Conservation (phyloP, 1,140 invertebrate species). For the Leptopilina clavipes region DNA sequence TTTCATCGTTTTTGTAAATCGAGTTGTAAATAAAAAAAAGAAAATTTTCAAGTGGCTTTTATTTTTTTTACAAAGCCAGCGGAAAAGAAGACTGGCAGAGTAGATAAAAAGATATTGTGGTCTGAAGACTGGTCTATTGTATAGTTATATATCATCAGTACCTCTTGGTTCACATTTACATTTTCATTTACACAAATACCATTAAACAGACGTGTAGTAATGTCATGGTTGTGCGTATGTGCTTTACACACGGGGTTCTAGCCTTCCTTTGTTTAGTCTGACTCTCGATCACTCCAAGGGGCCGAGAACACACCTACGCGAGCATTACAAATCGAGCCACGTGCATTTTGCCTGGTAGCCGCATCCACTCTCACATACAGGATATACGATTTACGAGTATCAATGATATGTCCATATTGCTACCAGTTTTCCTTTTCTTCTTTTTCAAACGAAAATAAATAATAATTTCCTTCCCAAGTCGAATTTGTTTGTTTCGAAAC, state of each 20-base stretch:
- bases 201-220: not conserved
- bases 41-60: too few species aligned
- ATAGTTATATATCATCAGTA: not conserved
- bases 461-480: too few species aligned
- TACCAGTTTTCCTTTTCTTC: not conserved
- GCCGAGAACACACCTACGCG: constrained; percentile 22
- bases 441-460: too few species aligned
- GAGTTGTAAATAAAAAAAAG: too few species aligned
- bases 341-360: constrained; percentile 19
- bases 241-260: constrained; percentile 3
- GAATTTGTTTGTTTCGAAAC: too few species aligned
- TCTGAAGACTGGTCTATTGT: constrained; percentile 4
- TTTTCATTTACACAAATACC: not conserved
- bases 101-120: constrained; percentile 30
- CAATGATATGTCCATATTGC: not conserved
- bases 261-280: constrained; percentile 31
- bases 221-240: constrained; percentile 17
- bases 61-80: not conserved
- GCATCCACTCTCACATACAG: not conserved
- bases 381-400: constrained; percentile 24
- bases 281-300: constrained; percentile 7
- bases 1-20: too few species aligned
- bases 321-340: constrained; percentile 28
- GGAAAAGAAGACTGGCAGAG: not conserved
- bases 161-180: constrained; percentile 16